Base-by-base conservation (phyloP, 2,113 vertebrate genomes). In the Uropsilus gracilis region DNA sequence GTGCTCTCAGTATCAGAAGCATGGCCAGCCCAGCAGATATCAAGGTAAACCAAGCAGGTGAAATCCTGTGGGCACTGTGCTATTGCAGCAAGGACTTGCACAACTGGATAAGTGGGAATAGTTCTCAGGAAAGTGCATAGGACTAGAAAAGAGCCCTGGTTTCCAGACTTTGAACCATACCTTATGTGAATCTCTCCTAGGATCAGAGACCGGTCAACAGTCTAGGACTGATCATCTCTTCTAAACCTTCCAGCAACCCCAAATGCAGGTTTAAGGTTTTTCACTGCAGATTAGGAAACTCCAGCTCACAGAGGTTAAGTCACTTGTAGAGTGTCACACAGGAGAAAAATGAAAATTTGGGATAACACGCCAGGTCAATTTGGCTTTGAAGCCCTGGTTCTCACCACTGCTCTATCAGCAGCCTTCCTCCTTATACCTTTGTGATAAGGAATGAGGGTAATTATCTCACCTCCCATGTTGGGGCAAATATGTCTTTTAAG, bases 241-340 rank as follows among this genome's bases (percentile, higher is more conserved):
- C 63, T 42, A 80, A 57, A 46, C n/a, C 44, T 90, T 66, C 16
- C 14, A 81, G 57, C 18, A 69, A 59, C 20, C 18, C 32, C 2
- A 2, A 61, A 53, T 68, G 3, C 18, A 10, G 42, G 2, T 12
- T n/a, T 16, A 57, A 75, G 53, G 14, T 5, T 57, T 86, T 66
- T 37, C 32, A 44, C 64, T 48, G 80, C 20, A 92, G 46, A n/a
- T 16, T 48, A 78, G 46, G 44, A 93, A 50, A 0, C n/a, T 22
- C 14, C 14, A 46, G 28, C 55, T 73, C 73, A 89, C 85, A 86
- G 50, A 80, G 16, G 83, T 78, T 61, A 89, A 34, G n/a, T 57
- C 18, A 63, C 42, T 13, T 1, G 0, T 20, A 42, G 5, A 37
- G 20, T 8, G 44, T 76, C 66, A 76, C 69, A 37, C 28, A 73